Percentiles rank a stretch among this genome's conserved stretches.
phyloP scores from a whole-genome alignment of 2,888 invertebrate genomes.

The Temnothorax ravouxi region DNA sequence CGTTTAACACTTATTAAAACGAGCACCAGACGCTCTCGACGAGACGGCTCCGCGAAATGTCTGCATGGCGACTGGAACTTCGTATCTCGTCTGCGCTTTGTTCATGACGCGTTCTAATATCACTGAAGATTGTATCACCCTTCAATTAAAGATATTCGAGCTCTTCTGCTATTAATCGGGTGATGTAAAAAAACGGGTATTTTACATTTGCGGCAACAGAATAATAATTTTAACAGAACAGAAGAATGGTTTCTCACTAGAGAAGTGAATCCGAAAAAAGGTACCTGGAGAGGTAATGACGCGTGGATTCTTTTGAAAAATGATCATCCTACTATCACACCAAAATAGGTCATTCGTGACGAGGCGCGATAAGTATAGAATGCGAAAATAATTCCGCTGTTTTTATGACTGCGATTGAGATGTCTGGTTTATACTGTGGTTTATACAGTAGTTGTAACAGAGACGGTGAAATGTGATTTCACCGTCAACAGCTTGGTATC shows the following conservation, averaged over 20 bases:
- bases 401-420: slow-evolving; percentile 30
- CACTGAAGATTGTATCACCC: background rate
- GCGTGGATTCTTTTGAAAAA: slow-evolving; percentile 35
- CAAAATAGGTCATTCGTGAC: slow-evolving; percentile 70
- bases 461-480: slow-evolving; percentile 20
- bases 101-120: background rate
- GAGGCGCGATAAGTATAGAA: slow-evolving; percentile 55
- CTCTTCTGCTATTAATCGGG: background rate
- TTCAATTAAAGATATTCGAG: background rate
- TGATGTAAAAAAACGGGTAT: background rate
- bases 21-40: background rate
- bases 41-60: background rate
- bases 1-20: slow-evolving; percentile 29
- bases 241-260: background rate
- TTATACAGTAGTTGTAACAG: background rate
- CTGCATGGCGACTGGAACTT: slow-evolving; percentile 2
- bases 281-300: slow-evolving; percentile 17
- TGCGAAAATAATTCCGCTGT: slow-evolving; percentile 67
- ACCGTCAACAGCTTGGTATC: background rate
- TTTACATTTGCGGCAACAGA: background rate
- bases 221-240: slow-evolving; percentile 12
- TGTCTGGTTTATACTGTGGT: slow-evolving; percentile 20
- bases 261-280: background rate
- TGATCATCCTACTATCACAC: slow-evolving; percentile 63
- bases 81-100: background rate